Conservation (phyloP, 35 echinoderm and acorn worm species). For the Acanthaster planci region DNA sequence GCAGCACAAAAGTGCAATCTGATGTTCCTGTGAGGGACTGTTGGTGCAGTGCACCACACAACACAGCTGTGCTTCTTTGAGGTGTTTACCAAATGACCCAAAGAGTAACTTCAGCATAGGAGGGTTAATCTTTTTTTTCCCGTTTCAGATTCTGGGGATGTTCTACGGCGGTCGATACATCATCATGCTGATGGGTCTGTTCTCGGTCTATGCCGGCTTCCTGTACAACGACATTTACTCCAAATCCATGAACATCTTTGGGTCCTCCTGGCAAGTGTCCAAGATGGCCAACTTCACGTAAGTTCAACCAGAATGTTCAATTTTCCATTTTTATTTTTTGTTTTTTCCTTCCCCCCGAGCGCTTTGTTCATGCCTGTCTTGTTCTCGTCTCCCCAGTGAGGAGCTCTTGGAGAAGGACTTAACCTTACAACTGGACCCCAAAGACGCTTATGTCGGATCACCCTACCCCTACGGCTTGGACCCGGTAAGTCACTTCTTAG, state of each 20-base stretch:
- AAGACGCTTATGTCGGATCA: slow-evolving; percentile 21
- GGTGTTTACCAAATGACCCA: too few species aligned
- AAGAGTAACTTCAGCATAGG: too few species aligned
- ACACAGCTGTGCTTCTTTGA: too few species aligned
- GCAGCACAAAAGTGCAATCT: too few species aligned
- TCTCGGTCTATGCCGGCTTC: slow-evolving; percentile 83
- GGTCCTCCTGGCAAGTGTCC: slow-evolving; percentile 63
- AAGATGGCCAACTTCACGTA: slow-evolving; percentile 34
- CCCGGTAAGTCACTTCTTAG: slow-evolving; percentile 62
- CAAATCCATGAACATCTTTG: slow-evolving; percentile 88
- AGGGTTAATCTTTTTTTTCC: too few species aligned
- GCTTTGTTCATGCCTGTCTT: background rate
- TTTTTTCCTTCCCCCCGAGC: too few species aligned
- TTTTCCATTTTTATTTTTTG: too few species aligned
- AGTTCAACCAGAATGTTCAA: too few species aligned
- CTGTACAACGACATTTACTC: slow-evolving; percentile 93
- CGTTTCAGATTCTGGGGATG: slow-evolving; percentile 72
- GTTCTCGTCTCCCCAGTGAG: slow-evolving; percentile 1
- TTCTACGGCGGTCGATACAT: slow-evolving; percentile 82
- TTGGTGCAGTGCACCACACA: too few species aligned
- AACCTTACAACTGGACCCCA: slow-evolving; percentile 46
- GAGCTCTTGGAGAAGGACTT: background rate
- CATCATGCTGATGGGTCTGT: slow-evolving; percentile 83
- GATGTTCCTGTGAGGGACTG: too few species aligned
- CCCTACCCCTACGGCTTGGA: slow-evolving; percentile 91